Evolutionary conservation across 2,888 invertebrate genomes (phyloP), one percentile per base, ranked within the genome.

Genomic region (Incurvaria masculella): DNA sequence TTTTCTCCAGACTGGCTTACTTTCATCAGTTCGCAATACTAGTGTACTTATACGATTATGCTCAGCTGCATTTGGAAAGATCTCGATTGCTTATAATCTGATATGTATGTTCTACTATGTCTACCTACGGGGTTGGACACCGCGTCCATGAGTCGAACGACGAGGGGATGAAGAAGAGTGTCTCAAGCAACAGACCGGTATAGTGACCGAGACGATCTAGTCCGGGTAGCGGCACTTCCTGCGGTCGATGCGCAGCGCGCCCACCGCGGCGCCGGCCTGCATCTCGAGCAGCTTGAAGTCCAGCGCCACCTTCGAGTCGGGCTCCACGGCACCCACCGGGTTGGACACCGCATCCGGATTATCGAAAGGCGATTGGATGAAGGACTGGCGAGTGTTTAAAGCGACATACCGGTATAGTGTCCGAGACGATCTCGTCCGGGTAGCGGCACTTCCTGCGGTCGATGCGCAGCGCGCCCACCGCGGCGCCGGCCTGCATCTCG

Each of bases 321-420:
- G 66, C 50, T 59, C 50, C 1, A 79, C 65, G 47, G 70, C 71
- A 0, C 72, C 73, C 0, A 74, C 75, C 0, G 72, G 69, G 45
- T 75, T 75, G 1, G 78, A 76, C 14, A 72, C 71, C 0, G 75
- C 71, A 0, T 78, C 78, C 0, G 80, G 76, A 46, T 81, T 72
- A 54, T 81, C 81, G 51, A 62, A 78, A 0, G 81, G 79, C 1
- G 80, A 80, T 53, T 81, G 81, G 2, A 81, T 65, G 57, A 78
- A 81, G 54, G 73, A 81, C 81, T 81, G 65, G n/a, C n/a, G n/a
- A n/a, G n/a, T n/a, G 40, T 18, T 40, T 39, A 14, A 8, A 8
- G 42, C n/a, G n/a, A 41, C 47, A 45, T 55, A 76, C 76, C 59
- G 62, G 62, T 6, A 78, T 67, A 2, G 68, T 62, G 11, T 61